Percentiles rank a stretch among this genome's conserved stretches.
Conservation (phyloP, 2,888 invertebrate species). For the Rhogogaster chlorosoma region DNA sequence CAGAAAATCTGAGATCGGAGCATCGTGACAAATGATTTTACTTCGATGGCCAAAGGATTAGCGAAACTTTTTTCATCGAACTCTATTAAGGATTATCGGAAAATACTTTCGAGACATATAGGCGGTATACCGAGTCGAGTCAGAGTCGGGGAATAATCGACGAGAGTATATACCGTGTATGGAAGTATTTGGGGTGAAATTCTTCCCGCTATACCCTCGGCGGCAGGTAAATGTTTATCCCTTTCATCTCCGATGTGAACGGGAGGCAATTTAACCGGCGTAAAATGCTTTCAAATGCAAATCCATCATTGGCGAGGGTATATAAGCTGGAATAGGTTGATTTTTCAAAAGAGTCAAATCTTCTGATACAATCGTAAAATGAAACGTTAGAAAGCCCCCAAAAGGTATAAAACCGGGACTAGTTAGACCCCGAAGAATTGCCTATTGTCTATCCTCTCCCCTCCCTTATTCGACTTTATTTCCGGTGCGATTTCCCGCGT, state of each 20-base stretch:
- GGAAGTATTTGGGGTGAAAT: background rate
- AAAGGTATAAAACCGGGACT: background rate
- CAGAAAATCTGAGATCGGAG: too few relatives aligned
- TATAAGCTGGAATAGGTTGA: conserved; percentile 57
- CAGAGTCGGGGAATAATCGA: conserved; percentile 31
- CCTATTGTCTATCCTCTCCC: background rate
- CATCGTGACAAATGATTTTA: too few relatives aligned
- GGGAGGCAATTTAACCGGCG: conserved; percentile 21
- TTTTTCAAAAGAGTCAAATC: conserved; percentile 54
- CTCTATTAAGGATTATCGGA: too few relatives aligned
- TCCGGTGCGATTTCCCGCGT: background rate
- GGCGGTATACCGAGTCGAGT: background rate
- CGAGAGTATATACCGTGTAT: background rate
- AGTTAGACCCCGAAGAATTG: background rate
- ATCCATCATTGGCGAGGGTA: conserved; percentile 63
- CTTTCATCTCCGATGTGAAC: conserved; percentile 19
- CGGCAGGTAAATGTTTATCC: conserved; percentile 44
- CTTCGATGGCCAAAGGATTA: too few relatives aligned
- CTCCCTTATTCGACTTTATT: background rate
- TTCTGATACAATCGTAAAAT: background rate
- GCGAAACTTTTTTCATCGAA: too few relatives aligned
- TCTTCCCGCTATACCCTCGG: background rate
- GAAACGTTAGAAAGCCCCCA: background rate
- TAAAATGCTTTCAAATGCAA: conserved; percentile 71
- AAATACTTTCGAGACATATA: too few relatives aligned